Base-by-base conservation (phyloP, 1,140 invertebrate species). In the Drosophila ohnishii region DNA sequence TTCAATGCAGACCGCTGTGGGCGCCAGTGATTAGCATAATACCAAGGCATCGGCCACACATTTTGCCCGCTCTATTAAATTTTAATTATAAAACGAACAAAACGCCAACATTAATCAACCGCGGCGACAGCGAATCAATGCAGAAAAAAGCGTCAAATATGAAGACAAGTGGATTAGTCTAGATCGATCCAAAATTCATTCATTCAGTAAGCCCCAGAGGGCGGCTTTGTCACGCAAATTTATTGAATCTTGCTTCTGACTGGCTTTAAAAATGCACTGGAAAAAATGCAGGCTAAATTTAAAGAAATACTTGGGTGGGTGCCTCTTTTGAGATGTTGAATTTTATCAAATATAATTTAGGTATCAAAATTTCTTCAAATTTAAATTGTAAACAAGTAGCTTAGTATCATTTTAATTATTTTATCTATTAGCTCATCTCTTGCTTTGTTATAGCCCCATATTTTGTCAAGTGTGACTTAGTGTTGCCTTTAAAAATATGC, bases 171-270 rank as follows among this genome's bases (percentile, higher is more conserved):
- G 55, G 55, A 59, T 44, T 67, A 69, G 65, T 71, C 67, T 58
- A 71, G 51, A 71, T 71, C 53, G 67, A 48, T 50, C 44, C 45
- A 44, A 69, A 66, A 69, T 69, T 69, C 65, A 71, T 70, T 71
- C 71, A 85, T 80, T 75, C 80, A 66, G 75, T 57, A 50, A 77
- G 81, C 62, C 81, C 61, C 47, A 64, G 77, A 72, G 62, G 75
- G 73, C 59, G 81, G 65, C 73, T 73, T 86, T 86, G 82, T 87
- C 75, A 86, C 84, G 80, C 84, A 86, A 88, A 86, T 88, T 77
- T 83, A 30, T 25, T 62, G 32, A 40, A 53, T 71, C 47, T 37
- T 32, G 80, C 72, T 78, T 50, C 44, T 61, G 56, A 58, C 44
- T 40, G 22, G 13, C 14, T 56, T 39, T 56, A 7, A 56, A 55